These are phyloP conservation scores for Protodeltote pygarga DNA, from an alignment of 2,888 invertebrate genomes.

Conservation along the genomic window DNA sequence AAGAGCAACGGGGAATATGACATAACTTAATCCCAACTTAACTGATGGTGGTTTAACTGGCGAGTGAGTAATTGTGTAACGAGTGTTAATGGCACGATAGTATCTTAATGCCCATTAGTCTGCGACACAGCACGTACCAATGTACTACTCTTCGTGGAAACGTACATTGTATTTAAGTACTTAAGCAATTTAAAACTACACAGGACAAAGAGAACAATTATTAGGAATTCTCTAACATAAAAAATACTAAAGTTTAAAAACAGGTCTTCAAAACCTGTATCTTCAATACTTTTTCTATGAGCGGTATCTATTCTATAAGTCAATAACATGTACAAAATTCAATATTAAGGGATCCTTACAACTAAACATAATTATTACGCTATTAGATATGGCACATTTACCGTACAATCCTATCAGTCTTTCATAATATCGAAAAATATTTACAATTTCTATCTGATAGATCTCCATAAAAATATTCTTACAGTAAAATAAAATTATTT, in stretches of 20 bases:
- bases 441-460: constrained; percentile 53
- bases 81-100: constrained; percentile 32
- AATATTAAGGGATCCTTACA: constrained; percentile 22
- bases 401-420: constrained; percentile 83
- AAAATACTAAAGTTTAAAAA: neutral
- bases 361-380: constrained; percentile 49
- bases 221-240: constrained; percentile 2
- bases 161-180: constrained; percentile 39
- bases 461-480: constrained; percentile 43
- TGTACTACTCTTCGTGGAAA: constrained; percentile 31
- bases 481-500: constrained; percentile 26
- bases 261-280: neutral
- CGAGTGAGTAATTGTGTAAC: constrained; percentile 47
- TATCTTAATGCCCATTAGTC: constrained; percentile 35
- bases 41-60: constrained; percentile 33
- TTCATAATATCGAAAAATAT: constrained; percentile 66
- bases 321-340: neutral
- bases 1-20: neutral
- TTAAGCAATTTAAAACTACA: constrained; percentile 34
- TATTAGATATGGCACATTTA: constrained; percentile 81
- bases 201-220: neutral
- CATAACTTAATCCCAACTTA: constrained; percentile 25
- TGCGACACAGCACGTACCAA: constrained; percentile 9
- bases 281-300: no score
- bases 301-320: neutral